Percentiles rank a stretch among this genome's conserved stretches.
phyloP scores from a whole-genome alignment of 2,797 vertebrate genomes.

The Phataginus tetradactyla region DNA sequence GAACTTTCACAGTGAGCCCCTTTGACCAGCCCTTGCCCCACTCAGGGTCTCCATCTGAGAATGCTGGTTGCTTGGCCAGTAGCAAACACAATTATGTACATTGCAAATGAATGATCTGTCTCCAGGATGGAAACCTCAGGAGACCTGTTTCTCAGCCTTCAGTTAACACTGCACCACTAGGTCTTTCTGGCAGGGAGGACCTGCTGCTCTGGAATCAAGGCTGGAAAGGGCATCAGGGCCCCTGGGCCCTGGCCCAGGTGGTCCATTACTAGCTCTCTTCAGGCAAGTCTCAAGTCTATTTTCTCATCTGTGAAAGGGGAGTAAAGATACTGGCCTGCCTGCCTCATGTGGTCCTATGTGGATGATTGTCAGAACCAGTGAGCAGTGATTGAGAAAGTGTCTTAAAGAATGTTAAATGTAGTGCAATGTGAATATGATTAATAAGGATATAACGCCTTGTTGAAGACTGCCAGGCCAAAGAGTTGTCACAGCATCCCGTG shows the following conservation, averaged over 20 bases:
- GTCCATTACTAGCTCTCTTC: background rate
- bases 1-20: background rate
- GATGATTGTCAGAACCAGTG: background rate
- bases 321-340: background rate
- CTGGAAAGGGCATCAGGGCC: background rate
- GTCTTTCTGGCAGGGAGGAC: background rate
- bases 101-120: background rate
- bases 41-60: background rate
- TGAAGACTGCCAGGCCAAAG: background rate
- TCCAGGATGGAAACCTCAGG: background rate
- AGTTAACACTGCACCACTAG: background rate
- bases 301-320: background rate
- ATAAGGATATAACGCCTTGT: no score
- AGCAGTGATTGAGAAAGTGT: background rate
- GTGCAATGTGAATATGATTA: background rate
- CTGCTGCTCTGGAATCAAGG: background rate
- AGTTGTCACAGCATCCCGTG: background rate
- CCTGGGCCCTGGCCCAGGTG: no score
- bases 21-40: background rate
- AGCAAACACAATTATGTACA: rapidly evolving
- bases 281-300: background rate
- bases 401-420: background rate
- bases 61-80: no score
- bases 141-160: background rate
- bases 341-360: background rate